phyloP scores from a whole-genome alignment of 2,888 invertebrate species.

The Allygus modestus region DNA sequence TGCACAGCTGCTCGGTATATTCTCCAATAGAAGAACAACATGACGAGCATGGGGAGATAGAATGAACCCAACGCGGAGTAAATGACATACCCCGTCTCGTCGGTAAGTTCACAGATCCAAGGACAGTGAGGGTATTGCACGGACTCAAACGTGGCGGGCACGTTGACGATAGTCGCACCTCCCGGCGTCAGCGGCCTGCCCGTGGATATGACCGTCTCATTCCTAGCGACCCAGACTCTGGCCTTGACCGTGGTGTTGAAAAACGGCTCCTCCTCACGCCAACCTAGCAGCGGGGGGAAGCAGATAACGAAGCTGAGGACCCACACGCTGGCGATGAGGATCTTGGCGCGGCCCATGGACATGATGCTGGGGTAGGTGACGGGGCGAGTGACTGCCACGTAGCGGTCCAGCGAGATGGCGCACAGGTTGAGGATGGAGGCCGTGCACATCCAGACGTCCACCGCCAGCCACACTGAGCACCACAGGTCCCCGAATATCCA shows the following conservation, averaged over 20 bases:
- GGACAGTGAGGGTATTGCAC: slow-evolving; percentile 68
- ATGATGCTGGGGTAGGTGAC: slow-evolving; percentile 95
- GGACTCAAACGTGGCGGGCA: slow-evolving; percentile 56
- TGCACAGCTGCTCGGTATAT: slow-evolving; percentile 96
- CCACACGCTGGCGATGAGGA: slow-evolving; percentile 95
- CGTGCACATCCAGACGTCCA: slow-evolving; percentile 99
- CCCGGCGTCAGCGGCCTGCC: slow-evolving; percentile 65
- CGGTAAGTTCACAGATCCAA: slow-evolving; percentile 80
- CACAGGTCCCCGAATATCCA: slow-evolving; percentile 98
- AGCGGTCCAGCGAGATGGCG: slow-evolving; percentile 96
- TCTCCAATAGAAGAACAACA: slow-evolving; percentile 98
- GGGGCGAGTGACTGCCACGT: slow-evolving; percentile 97
- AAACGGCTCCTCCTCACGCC: slow-evolving; percentile 82
- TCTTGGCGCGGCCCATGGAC: slow-evolving; percentile 90
- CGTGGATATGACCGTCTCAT: slow-evolving; percentile 60
- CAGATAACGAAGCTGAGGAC: slow-evolving; percentile 97
- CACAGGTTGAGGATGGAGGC: slow-evolving; percentile 97
- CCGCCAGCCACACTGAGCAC: slow-evolving; percentile 98
- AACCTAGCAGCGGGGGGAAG: slow-evolving; percentile 96
- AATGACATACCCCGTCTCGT: slow-evolving; percentile 96
- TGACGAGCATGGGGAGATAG: slow-evolving; percentile 98
- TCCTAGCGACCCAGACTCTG: slow-evolving; percentile 1
- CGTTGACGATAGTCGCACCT: slow-evolving; percentile 53
- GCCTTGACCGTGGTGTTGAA: not conserved
- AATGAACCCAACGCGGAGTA: slow-evolving; percentile 99